Evolutionary conservation across 2,888 invertebrate species (phyloP), one percentile per base, ranked within the genome.

Genomic region (Camptogramma bilineatum): DNA sequence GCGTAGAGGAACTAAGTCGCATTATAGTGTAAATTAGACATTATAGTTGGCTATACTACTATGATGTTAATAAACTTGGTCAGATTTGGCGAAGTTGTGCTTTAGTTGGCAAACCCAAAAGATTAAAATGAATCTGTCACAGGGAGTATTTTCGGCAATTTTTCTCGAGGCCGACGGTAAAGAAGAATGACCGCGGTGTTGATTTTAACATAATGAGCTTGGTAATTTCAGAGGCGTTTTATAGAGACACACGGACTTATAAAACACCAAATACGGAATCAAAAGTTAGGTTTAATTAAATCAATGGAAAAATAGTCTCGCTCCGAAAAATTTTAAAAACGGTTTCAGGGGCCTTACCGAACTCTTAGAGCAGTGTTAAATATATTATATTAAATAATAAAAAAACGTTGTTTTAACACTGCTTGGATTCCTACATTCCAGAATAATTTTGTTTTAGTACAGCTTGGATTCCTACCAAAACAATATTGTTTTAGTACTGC

Each of bases 121-220:
- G 21, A 50, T 50, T 21, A 28, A 50, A 54, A 72, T 73, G 77
- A 81, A 81, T 81, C 80, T 74, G 77, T 74, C 74, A 66, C 69
- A 69, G 70, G 68, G 74, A 72, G 74, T 72, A 74, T 79, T 82
- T 80, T 79, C 69, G 76, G 73, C 69, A 77, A 75, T 74, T 75
- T 76, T 71, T 79, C 74, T 76, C 76, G 80, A 81, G 79, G 79
- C 75, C 76, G 47, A 61, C 75, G 66, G 77, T 85, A 85, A 87
- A 86, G 83, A 87, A 84, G 85, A 85, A 82, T 85, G 82, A 85
- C 81, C 74, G 76, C 80, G 75, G 81, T 86, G 86, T 88, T 85
- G 84, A 85, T 87, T 87, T 88, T 86, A 84, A 85, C 82, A 84
- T 87, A 86, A 88, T 85, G 82, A 85, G 79, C 80, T 76, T 73